These are phyloP conservation scores for Diloba caeruleocephala DNA, from an alignment of 2,888 invertebrate genomes.

Conservation along the genomic window DNA sequence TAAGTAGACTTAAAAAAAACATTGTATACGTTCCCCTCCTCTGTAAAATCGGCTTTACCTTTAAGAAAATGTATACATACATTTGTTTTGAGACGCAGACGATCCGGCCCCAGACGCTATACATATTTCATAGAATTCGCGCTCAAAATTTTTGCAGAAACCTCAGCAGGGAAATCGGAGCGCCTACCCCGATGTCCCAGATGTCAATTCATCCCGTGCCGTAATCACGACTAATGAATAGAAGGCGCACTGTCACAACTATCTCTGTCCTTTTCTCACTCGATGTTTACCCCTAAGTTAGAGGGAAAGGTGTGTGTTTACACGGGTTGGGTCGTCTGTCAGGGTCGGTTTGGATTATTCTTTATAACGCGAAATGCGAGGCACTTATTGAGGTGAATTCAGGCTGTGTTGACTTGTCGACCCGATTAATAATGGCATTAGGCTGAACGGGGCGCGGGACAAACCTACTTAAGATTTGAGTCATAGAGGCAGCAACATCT, in stretches of 20 bases:
- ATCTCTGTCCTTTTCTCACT: conserved; percentile 72
- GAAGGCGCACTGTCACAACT: conserved; percentile 75
- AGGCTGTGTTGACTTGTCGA: conserved; percentile 81
- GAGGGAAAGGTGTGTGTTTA: conserved; percentile 71
- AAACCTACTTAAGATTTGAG: conserved; percentile 26
- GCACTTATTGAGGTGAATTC: conserved; percentile 84
- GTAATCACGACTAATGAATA: conserved; percentile 88
- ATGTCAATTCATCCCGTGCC: conserved; percentile 86
- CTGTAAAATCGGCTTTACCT: conserved; percentile 49
- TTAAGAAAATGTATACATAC: conserved; percentile 45
- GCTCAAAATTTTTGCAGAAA: conserved; percentile 82
- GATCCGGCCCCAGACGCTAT: conserved; percentile 54
- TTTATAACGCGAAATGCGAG: conserved; percentile 86
- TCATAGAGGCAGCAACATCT: too few species aligned
- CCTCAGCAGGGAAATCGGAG: conserved; percentile 81
- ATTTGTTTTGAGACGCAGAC: conserved; percentile 37
- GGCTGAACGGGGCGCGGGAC: conserved; percentile 62
- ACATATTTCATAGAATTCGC: conserved; percentile 73
- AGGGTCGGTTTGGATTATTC: conserved; percentile 85
- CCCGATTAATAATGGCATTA: conserved; percentile 79
- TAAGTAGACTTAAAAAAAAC: conserved; percentile 42
- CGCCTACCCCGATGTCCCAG: conserved; percentile 81
- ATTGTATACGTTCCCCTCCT: conserved; percentile 31
- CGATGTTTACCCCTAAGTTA: conserved; percentile 59
- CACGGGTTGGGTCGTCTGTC: conserved; percentile 68